phyloP scores from a whole-genome alignment of 2,888 invertebrate species.

The Cataglyphis cursor region DNA sequence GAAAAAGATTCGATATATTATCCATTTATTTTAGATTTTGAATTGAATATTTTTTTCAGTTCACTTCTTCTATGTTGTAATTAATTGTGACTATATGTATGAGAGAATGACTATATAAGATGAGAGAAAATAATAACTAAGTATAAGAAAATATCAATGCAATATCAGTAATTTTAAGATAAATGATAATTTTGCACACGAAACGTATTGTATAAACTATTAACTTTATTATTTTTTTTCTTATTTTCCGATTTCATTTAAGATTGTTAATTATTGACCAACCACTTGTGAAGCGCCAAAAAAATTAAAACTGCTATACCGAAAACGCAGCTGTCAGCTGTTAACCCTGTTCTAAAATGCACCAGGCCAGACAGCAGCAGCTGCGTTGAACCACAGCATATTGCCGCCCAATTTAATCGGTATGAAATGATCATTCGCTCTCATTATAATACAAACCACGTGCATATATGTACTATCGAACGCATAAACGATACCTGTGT shows the following conservation, averaged over 20 bases:
- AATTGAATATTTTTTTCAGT: background rate
- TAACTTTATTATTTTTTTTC: too few species aligned
- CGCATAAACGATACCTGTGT: background rate
- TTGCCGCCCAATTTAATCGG: conserved; percentile 44
- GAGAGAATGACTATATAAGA: background rate
- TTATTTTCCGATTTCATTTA: background rate
- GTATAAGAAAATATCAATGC: background rate
- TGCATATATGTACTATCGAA: background rate
- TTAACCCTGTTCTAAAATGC: conserved; percentile 6
- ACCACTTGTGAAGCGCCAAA: background rate
- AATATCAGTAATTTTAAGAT: background rate
- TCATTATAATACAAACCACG: background rate
- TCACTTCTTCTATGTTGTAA: background rate
- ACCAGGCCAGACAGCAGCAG: background rate
- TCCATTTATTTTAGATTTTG: too few species aligned
- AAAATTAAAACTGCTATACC: background rate
- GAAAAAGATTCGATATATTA: too few species aligned
- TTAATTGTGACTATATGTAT: background rate
- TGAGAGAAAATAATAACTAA: background rate
- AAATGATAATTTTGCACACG: background rate
- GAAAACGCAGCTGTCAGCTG: conserved; percentile 33
- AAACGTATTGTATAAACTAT: too few species aligned
- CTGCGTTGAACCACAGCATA: conserved; percentile 13
- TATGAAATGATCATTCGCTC: background rate
- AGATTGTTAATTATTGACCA: background rate